A percentile compares a stretch with the other conserved stretches of the same genome.
Evolutionary conservation across 2,113 vertebrate genomes (phyloP).

Genomic region (Callorhinus ursinus): DNA sequence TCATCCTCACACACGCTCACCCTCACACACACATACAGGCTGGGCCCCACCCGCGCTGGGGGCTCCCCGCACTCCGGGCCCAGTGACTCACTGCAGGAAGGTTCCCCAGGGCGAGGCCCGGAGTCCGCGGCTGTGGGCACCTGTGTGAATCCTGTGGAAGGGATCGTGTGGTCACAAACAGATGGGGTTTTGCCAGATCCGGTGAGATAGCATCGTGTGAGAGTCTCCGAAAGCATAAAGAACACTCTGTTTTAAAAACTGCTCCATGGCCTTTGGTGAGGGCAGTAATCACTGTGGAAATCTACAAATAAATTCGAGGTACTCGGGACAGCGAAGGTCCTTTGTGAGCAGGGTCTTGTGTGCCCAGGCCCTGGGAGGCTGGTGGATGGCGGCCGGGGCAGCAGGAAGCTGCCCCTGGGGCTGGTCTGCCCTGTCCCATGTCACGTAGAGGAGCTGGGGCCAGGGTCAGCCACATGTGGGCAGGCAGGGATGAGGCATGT

Average conservation of each 20-base stretch:
- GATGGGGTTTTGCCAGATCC: neutral
- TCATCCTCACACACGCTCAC: neutral
- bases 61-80: neutral
- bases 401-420: neutral
- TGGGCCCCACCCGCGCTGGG: neutral
- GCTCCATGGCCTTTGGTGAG: neutral
- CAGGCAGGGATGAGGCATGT: neutral
- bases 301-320: neutral
- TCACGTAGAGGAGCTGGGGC: neutral
- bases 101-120: neutral
- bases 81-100: slow-evolving; percentile 37
- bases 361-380: neutral
- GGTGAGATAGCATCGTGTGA: neutral
- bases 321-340: neutral
- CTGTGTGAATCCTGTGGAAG: neutral
- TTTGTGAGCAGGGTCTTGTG: neutral
- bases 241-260: neutral
- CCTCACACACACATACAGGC: neutral
- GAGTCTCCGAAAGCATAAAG: neutral
- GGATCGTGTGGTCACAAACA: neutral
- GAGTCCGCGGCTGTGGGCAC: neutral
- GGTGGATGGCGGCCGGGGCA: accelerated
- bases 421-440: no score
- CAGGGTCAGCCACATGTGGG: neutral
- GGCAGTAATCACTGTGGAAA: accelerated